Percentiles rank a stretch among this genome's conserved stretches.
phyloP scores from a whole-genome alignment of 2,797 vertebrate genomes.

The Lepus townsendii region DNA sequence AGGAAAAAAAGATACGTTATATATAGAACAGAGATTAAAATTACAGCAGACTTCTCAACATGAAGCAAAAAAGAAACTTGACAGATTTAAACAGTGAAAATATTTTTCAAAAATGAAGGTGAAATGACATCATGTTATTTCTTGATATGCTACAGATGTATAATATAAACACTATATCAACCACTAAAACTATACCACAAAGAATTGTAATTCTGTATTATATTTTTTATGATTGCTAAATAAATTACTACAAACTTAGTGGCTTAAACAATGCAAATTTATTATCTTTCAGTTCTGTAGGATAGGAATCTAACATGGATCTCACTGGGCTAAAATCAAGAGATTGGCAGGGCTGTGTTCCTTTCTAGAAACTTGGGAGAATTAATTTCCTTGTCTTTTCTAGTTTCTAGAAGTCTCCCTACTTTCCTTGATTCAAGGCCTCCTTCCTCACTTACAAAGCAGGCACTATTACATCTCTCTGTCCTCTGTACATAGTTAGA shows the following conservation, averaged over 20 bases:
- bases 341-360: background rate
- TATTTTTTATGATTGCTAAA: background rate
- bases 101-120: background rate
- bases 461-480: background rate
- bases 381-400: background rate
- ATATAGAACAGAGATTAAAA: conserved; percentile 25
- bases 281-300: background rate
- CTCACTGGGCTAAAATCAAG: background rate
- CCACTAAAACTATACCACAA: background rate
- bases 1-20: background rate
- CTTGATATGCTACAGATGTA: background rate
- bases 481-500: background rate
- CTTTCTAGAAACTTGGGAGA: background rate
- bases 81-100: conserved; percentile 2
- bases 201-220: background rate
- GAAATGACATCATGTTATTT: background rate
- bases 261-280: background rate
- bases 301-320: background rate
- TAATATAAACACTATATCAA: background rate
- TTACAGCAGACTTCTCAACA: background rate
- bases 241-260: background rate
- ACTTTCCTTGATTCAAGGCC: background rate
- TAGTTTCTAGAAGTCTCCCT: background rate
- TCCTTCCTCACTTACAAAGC: background rate
- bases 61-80: conserved; percentile 26